A percentile compares a stretch with the other conserved stretches of the same genome.
Conservation (phyloP, 2,888 invertebrate genomes). For the Diaprepes abbreviatus region DNA sequence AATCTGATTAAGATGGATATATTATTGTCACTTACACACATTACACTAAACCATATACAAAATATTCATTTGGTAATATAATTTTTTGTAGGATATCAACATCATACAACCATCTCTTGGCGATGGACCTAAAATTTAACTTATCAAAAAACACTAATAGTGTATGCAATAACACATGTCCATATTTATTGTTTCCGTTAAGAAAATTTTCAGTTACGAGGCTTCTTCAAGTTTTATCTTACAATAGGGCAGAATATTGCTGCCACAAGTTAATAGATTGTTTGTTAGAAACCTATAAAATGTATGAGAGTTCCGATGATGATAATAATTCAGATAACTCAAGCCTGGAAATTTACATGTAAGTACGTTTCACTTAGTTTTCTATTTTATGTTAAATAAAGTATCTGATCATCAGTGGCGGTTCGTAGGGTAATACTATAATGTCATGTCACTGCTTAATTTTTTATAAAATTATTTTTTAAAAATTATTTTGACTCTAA, state of each 20-base stretch:
- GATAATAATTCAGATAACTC: conserved; percentile 73
- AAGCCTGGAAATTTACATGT: conserved; percentile 82
- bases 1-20: too few relatives aligned
- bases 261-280: conserved; percentile 81
- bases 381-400: too few relatives aligned
- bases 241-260: conserved; percentile 78
- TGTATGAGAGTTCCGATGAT: conserved; percentile 71
- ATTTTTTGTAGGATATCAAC: conserved; percentile 72
- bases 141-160: conserved; percentile 71
- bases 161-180: conserved; percentile 83
- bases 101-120: conserved; percentile 74
- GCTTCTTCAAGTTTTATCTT: conserved; percentile 81
- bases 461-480: too few relatives aligned
- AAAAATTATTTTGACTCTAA: too few relatives aligned
- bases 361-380: too few relatives aligned
- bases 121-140: conserved; percentile 72
- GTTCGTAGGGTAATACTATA: too few relatives aligned
- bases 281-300: conserved; percentile 76
- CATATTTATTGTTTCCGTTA: conserved; percentile 77
- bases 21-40: too few relatives aligned
- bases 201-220: conserved; percentile 81
- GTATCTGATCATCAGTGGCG: too few relatives aligned
- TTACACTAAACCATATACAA: too few relatives aligned
- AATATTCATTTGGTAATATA: too few relatives aligned
- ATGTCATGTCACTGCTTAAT: too few relatives aligned